Evolutionary conservation across 1,140 invertebrate genomes (phyloP).

Genomic region (Caerostris extrusa): DNA sequence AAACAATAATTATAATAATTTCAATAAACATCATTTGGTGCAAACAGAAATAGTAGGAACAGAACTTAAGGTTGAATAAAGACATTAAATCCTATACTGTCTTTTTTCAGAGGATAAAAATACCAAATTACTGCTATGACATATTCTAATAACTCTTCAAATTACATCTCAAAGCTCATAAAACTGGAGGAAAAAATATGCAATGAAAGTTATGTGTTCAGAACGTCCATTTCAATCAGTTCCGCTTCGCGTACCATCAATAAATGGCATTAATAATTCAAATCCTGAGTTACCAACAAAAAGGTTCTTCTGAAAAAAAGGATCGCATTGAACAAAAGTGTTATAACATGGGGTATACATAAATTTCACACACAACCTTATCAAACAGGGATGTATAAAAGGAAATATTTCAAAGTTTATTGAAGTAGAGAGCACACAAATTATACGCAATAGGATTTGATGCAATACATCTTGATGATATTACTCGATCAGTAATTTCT

Average conservation of each 20-base stretch:
- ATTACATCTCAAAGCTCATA: not conserved
- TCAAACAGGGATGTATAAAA: not conserved
- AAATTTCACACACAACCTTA: not conserved
- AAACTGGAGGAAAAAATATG: not conserved
- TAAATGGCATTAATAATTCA: constrained; percentile 55
- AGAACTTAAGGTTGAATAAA: too few species aligned
- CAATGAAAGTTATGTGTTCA: not conserved
- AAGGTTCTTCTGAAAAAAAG: not conserved
- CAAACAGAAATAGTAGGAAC: too few species aligned
- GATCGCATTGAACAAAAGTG: not conserved
- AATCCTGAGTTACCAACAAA: constrained; percentile 13
- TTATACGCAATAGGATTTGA: not conserved
- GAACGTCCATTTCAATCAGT: constrained; percentile 49
- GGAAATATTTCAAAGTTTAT: constrained; percentile 6
- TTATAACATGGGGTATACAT: not conserved
- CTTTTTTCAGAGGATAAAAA: too few species aligned
- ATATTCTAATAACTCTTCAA: not conserved
- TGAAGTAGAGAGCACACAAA: not conserved
- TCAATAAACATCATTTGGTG: too few species aligned
- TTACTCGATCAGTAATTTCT: not conserved
- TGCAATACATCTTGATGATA: not conserved
- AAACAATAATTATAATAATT: too few species aligned
- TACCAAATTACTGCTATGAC: too few species aligned
- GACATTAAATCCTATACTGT: too few species aligned
- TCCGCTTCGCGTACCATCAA: not conserved